phyloP scores from a whole-genome alignment of 2,888 invertebrate genomes.

The Nomada lathburiana region DNA sequence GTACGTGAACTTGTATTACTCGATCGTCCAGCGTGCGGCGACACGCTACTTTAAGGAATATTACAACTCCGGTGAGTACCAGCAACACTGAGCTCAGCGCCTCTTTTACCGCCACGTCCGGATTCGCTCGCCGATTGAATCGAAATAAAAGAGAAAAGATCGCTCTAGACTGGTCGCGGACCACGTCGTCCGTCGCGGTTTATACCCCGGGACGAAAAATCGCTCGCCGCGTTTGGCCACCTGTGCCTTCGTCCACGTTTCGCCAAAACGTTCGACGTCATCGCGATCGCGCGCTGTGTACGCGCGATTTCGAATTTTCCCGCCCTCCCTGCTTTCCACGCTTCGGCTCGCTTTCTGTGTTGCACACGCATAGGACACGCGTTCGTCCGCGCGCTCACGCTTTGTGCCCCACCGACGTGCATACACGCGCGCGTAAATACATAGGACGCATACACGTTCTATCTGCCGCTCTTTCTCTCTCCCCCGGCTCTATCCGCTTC shows the following conservation, averaged over 20 bases:
- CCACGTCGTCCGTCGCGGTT: not conserved
- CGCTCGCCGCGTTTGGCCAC: conserved; percentile 47
- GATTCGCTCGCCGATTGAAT: not conserved
- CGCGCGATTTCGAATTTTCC: conserved; percentile 75
- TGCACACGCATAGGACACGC: not conserved
- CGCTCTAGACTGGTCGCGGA: too few relatives aligned
- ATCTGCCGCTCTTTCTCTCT: conserved; percentile 18
- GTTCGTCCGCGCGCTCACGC: not conserved
- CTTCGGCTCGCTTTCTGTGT: conserved; percentile 1
- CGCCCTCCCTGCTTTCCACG: conserved; percentile 64
- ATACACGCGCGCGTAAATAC: not conserved
- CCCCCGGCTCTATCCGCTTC: not conserved
- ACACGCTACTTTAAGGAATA: conserved; percentile 89
- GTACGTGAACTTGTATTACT: conserved; percentile 89
- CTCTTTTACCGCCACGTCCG: too few relatives aligned
- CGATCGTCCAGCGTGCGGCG: conserved; percentile 89
- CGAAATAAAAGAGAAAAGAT: too few relatives aligned
- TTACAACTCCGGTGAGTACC: conserved; percentile 87
- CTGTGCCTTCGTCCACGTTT: conserved; percentile 68
- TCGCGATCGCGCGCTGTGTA: conserved; percentile 58
- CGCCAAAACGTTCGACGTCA: conserved; percentile 66
- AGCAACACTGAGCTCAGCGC: not conserved
- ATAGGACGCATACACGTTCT: conserved; percentile 2
- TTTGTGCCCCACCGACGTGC: not conserved
- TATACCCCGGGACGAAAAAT: not conserved